Evolutionary conservation across 2,113 vertebrate genomes (phyloP), one percentile per base, ranked within the genome.

Genomic region (Dascyllus trimaculatus): DNA sequence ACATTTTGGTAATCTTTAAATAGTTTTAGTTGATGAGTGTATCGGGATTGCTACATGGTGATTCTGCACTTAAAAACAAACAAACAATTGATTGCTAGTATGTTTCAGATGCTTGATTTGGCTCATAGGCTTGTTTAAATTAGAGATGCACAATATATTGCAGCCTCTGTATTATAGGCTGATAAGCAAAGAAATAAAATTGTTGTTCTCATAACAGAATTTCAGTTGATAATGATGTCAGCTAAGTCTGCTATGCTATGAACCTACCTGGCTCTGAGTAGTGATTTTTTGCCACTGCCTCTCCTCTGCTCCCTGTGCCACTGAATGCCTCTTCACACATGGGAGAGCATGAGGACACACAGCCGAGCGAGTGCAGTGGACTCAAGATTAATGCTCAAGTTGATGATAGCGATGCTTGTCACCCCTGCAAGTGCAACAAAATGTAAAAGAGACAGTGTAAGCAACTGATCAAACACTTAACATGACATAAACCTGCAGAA

Each of bases 361-460:
- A 54, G 52, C 22, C 21, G 1, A 54, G 52, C 13, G 52, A 54
- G 52, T 25, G 21, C 11, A 24, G 59, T 59, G 29, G 24, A 72
- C 8, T 52, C 7, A 17, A 60, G 32, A 45, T 40, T 66, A 64
- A 35, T 59, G 53, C 61, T 72, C 11, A 40, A 46, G 25, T 24
- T 52, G 24, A 60, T 38, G 40, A 35, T 21, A 11, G 49, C 32
- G 8, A 21, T 29, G 24, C 53, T 58, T 18, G 18, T 79, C 45
- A 72, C 46, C 15, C n/a, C 60, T 32, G 22, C 19, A 66, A 79
- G 53, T 66, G 61, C 38, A 61, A 61, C 57, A 62, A n/a, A 59
- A 53, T 62, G 11, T 25, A n/a, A 40, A 22, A 25, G 21, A 32
- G 46, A 63, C 54, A 18, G 26, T 22, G 15, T 19, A 29, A 64